Evolutionary conservation across 2,113 vertebrate species (phyloP).

Genomic region (Oxygymnocypris stewartii): DNA sequence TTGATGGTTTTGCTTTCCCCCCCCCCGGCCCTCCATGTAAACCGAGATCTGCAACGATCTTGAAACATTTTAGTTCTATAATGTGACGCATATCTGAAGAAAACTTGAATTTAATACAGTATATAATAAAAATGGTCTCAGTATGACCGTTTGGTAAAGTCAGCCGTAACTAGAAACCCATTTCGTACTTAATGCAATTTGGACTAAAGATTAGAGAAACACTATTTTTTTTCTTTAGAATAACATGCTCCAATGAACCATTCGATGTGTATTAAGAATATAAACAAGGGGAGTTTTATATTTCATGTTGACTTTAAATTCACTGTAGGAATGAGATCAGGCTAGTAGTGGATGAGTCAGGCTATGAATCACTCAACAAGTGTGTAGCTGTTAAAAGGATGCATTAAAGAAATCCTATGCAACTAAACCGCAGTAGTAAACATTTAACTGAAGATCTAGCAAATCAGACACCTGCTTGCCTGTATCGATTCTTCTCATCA

Average conservation of each 20-base stretch:
- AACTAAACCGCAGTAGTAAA: not conserved
- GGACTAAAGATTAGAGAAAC: not conserved
- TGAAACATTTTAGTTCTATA: not conserved
- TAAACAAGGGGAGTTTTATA: not conserved
- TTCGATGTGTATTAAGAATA: not conserved
- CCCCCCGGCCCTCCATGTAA: not conserved
- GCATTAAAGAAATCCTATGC: not conserved
- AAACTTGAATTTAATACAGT: not conserved
- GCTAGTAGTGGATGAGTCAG: slow-evolving; percentile 1
- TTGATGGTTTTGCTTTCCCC: not conserved
- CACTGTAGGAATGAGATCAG: not conserved
- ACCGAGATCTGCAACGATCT: not conserved
- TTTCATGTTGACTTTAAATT: not conserved
- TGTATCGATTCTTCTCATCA: not conserved
- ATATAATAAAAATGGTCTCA: not conserved
- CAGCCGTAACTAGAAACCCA: too few relatives aligned
- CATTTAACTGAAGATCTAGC: not conserved
- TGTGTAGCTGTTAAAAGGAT: not conserved
- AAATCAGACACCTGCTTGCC: too few relatives aligned
- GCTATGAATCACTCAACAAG: not conserved
- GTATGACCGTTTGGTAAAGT: not conserved
- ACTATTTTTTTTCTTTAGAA: not conserved
- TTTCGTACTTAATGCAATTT: not conserved
- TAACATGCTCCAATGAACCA: not conserved
- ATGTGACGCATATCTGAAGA: not conserved